Base-by-base conservation (phyloP, 2,888 invertebrate species). In the Xiphydria camelus region DNA sequence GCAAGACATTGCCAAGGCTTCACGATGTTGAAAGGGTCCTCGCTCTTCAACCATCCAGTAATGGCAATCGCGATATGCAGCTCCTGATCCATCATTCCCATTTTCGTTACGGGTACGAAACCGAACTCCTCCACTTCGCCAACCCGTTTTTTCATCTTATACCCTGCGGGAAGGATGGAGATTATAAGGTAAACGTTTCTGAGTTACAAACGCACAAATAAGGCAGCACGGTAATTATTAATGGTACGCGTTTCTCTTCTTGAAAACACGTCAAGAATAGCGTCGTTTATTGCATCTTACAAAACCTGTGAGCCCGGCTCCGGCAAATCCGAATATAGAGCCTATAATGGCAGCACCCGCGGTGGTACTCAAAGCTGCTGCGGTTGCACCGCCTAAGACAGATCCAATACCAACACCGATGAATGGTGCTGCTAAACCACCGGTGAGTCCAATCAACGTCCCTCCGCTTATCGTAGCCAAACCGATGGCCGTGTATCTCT, bases 61-160 rank as follows among this genome's bases (percentile, higher is more conserved):
- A 86, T 76, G 10, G 81, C 83, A 45, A 86, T 80, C 0, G 82
- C 81, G 25, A 85, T 78, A 59, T 83, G 82, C 21, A 86, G 74
- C 55, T 81, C 79, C 49, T 68, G 62, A 19, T 57, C 76, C 64
- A 57, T 73, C 7, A 53, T 51, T 12, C 53, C 52, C 14, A 53
- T 40, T 31, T 52, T 49, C 12, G 73, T 73, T 31, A 86, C 61
- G 15, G 79, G 77, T 49, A 83, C 82, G 59, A 86, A 83, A 35
- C 77, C 77, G 72, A 86, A 86, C 68, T 86, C 85, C 64, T 85
- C 84, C 25, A 86, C 78, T 47, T 82, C 83, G 15, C 86, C 86
- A 12, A 85, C 82, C 35, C 86, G 74, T 61, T 82, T 83, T 52
- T 84, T 81, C 86, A 86, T 86, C 70, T 85, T 83, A 64, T 80